Evolutionary conservation across 2,113 vertebrate species (phyloP).

Genomic region (Dasyornis broadbenti): DNA sequence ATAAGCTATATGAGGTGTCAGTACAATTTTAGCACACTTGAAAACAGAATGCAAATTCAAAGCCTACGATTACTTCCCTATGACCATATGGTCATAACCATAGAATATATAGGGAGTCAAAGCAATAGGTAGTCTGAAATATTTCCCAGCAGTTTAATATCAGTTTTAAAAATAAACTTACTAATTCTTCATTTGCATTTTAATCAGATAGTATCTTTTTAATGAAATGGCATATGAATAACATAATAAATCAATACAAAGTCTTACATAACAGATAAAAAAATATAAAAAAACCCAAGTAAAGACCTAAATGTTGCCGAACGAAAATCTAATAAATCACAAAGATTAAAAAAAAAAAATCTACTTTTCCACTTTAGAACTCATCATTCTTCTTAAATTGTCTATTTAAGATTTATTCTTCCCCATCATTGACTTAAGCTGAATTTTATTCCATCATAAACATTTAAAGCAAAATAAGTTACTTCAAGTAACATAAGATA

Average conservation of each 20-base stretch:
- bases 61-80: neutral
- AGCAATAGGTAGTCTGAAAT: neutral
- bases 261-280: neutral
- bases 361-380: neutral
- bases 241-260: neutral
- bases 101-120: neutral
- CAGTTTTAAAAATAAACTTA: neutral
- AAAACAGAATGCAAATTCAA: slow-evolving; percentile 18
- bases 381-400: neutral
- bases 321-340: neutral
- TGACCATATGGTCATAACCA: neutral
- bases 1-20: slow-evolving; percentile 9
- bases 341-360: neutral
- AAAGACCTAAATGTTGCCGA: neutral
- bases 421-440: neutral
- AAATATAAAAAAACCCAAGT: neutral
- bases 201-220: neutral
- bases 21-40: slow-evolving; percentile 2
- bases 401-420: neutral
- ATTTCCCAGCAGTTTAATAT: neutral
- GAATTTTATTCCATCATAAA: neutral
- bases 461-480: neutral
- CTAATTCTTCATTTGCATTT: neutral
- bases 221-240: neutral
- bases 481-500: neutral